Conservation (phyloP, 2,113 vertebrate species). For the Accipiter virgatus region DNA sequence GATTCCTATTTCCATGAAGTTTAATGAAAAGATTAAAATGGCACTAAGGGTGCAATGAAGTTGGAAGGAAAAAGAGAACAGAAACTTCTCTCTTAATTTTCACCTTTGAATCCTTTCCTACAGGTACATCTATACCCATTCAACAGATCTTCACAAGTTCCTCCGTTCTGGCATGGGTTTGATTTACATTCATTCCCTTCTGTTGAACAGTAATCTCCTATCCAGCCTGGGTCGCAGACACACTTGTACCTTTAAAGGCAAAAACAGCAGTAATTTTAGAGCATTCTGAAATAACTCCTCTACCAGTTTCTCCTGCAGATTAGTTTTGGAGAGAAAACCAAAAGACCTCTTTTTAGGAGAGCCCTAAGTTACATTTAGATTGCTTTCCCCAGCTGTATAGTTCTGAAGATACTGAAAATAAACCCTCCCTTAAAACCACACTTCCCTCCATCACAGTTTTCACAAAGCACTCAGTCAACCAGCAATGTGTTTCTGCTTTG, state of each 20-base stretch:
- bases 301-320: neutral
- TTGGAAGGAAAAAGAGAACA: neutral
- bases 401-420: constrained; percentile 3
- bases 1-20: neutral
- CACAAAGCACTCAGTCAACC: constrained; percentile 15
- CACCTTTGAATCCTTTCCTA: constrained; percentile 86
- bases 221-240: constrained; percentile 86
- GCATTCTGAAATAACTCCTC: neutral
- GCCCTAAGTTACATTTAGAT: neutral
- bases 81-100: neutral
- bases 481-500: neutral
- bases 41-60: neutral
- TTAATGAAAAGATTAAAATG: neutral
- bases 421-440: neutral
- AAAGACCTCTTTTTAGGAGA: neutral
- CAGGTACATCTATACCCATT: constrained; percentile 88
- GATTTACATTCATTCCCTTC: constrained; percentile 88
- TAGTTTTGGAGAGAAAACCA: neutral
- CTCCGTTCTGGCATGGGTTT: constrained; percentile 85
- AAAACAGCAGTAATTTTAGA: constrained; percentile 14
- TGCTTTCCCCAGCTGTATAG: neutral
- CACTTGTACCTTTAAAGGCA: constrained; percentile 81
- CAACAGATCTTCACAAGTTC: constrained; percentile 80
- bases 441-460: neutral
- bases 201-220: constrained; percentile 84